phyloP scores from a whole-genome alignment of 2,888 invertebrate genomes.

The Lathronympha strigana region DNA sequence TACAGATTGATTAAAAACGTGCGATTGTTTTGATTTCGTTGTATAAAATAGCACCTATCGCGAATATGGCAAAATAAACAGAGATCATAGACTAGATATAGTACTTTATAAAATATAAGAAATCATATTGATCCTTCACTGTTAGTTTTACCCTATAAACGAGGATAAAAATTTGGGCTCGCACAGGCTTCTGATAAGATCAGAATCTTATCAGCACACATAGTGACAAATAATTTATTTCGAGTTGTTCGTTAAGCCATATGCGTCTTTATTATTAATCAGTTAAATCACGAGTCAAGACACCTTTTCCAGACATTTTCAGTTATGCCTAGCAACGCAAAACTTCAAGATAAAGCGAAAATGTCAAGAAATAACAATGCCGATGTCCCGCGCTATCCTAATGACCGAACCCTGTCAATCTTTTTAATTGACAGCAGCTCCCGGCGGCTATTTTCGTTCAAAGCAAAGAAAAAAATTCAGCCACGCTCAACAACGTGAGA shows the following conservation, averaged over 20 bases:
- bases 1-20: too few relatives aligned
- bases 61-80: too few relatives aligned
- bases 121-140: not conserved
- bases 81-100: too few relatives aligned
- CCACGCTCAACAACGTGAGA: constrained; percentile 44
- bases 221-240: not conserved
- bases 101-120: not conserved
- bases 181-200: not conserved
- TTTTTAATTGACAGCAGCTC: constrained; percentile 80
- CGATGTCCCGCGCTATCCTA: constrained; percentile 52
- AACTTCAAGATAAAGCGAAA: constrained; percentile 29
- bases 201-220: not conserved
- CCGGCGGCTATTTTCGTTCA: constrained; percentile 57
- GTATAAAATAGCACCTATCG: too few relatives aligned
- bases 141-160: not conserved
- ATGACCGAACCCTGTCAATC: constrained; percentile 80
- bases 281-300: not conserved
- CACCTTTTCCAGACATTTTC: not conserved
- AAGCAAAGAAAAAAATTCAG: constrained; percentile 42
- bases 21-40: too few relatives aligned
- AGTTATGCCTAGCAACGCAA: constrained; percentile 8
- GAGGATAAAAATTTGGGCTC: not conserved
- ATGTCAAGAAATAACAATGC: constrained; percentile 41
- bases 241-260: not conserved
- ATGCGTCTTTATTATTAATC: not conserved